Conservation (phyloP, 2,797 vertebrate genomes). For the Sternotherus odoratus region DNA sequence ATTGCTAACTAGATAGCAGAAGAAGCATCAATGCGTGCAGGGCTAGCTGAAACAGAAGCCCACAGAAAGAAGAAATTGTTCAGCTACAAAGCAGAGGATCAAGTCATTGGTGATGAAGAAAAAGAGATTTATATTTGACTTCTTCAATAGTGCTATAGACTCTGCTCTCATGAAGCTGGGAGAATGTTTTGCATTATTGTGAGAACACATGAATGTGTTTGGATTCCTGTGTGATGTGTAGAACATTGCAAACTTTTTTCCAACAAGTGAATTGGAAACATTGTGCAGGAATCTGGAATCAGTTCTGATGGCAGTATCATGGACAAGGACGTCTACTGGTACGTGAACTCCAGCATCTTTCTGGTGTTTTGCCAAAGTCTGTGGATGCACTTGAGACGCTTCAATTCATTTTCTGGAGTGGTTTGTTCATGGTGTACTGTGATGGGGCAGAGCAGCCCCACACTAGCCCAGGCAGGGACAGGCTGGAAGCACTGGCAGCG, state of each 20-base stretch:
- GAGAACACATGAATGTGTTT: background rate
- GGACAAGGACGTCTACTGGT: background rate
- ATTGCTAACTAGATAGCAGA: background rate
- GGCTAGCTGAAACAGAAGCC: background rate
- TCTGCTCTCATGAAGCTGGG: background rate
- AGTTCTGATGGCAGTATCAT: background rate
- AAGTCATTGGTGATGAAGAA: background rate
- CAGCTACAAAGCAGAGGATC: background rate
- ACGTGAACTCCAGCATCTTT: background rate
- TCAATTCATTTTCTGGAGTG: background rate
- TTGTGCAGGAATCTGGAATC: background rate
- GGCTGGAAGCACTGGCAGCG: too few species aligned
- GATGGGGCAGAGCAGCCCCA: too few species aligned
- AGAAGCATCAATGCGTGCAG: background rate
- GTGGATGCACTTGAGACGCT: background rate
- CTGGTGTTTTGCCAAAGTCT: background rate
- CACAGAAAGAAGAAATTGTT: background rate
- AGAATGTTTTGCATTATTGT: background rate
- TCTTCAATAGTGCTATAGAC: background rate
- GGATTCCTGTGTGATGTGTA: background rate
- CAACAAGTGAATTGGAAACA: background rate
- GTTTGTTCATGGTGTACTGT: background rate
- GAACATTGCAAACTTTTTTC: background rate
- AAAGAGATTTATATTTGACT: background rate
- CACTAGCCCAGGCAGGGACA: too few species aligned